A percentile compares a stretch with the other conserved stretches of the same genome.
phyloP scores from a whole-genome alignment of 2,888 invertebrate species.

The Marasmarcha lunaedactyla region DNA sequence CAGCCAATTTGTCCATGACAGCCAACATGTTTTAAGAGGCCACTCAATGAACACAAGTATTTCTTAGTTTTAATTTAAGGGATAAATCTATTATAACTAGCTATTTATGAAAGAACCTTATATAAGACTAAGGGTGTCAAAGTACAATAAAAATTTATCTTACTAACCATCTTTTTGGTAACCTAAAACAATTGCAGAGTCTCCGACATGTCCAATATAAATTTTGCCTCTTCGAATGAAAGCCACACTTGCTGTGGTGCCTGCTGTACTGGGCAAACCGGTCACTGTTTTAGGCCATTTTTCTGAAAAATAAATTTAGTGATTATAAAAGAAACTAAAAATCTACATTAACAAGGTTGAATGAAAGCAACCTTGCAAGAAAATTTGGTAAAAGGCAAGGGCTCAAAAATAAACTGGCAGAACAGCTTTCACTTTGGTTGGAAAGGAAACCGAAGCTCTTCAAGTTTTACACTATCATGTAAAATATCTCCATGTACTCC shows the following conservation, averaged over 20 bases:
- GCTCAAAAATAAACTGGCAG: conserved; percentile 45
- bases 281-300: conserved; percentile 97
- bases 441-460: conserved; percentile 32
- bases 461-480: conserved; percentile 60
- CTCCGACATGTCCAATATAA: conserved; percentile 98
- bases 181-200: conserved; percentile 93
- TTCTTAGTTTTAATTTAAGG: no score
- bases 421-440: conserved; percentile 57
- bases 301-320: conserved; percentile 70
- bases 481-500: no score
- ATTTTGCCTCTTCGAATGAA: conserved; percentile 95
- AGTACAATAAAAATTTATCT: no score
- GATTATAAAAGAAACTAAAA: background rate
- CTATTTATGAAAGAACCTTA: no score
- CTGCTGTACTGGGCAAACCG: conserved; percentile 95
- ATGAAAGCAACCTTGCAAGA: background rate
- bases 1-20: background rate
- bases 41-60: no score
- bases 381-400: conserved; percentile 34
- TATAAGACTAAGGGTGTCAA: no score
- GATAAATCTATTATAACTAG: no score
- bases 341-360: background rate
- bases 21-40: no score
- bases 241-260: conserved; percentile 96
- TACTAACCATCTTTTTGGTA: conserved; percentile 76